phyloP scores from a whole-genome alignment of 2,113 vertebrate species.

The Hiodon alosoides region DNA sequence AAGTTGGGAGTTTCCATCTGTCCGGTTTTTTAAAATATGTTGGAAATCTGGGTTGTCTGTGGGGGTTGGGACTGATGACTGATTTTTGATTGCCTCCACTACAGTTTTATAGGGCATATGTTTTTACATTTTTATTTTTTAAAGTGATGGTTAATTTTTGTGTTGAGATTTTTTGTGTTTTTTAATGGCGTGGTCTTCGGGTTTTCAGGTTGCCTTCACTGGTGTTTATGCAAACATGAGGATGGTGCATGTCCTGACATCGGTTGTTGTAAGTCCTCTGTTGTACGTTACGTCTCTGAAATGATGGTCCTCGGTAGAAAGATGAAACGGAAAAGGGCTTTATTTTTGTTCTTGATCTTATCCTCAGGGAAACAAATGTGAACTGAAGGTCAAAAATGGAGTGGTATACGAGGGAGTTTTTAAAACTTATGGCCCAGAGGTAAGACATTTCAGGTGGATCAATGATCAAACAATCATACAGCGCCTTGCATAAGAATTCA shows the following conservation, averaged over 20 bases:
- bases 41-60: no score
- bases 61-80: no score
- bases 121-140: no score
- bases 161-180: no score
- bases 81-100: no score
- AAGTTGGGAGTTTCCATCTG: neutral
- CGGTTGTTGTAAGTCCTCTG: slow-evolving; percentile 86
- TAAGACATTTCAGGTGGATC: slow-evolving; percentile 50
- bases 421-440: slow-evolving; percentile 98
- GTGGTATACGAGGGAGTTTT: slow-evolving; percentile 96
- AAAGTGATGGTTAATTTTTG: no score
- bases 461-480: no score
- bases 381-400: slow-evolving; percentile 98
- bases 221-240: slow-evolving; percentile 99
- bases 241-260: slow-evolving; percentile 98
- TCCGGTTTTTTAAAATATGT: no score
- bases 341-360: slow-evolving; percentile 6
- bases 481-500: no score
- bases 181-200: slow-evolving; percentile 27
- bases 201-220: slow-evolving; percentile 86
- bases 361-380: slow-evolving; percentile 94
- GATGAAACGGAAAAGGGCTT: slow-evolving; percentile 19
- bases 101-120: no score
- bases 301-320: neutral
- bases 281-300: neutral